Base-by-base conservation (phyloP, 1,140 invertebrate species). In the Yoshiicerus persimilis region DNA sequence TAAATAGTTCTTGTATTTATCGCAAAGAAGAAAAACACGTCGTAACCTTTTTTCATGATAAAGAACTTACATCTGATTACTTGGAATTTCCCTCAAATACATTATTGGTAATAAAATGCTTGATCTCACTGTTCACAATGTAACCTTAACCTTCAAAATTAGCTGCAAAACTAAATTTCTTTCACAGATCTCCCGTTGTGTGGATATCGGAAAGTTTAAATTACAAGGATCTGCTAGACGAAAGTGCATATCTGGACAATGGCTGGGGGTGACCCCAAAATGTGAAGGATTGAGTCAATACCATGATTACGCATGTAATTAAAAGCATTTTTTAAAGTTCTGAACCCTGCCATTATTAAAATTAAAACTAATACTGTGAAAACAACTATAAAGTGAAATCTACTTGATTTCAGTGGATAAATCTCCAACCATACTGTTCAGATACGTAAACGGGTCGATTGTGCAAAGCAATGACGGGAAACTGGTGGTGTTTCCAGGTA, bases 391-490 rank as follows among this genome's bases (percentile, higher is more conserved):
- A n/a, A 41, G 13, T 10, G 41, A 47, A 47, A 11, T 47, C 20
- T 10, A 11, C 9, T 47, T 47, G 11, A 16, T 10, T 47, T 13
- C 91, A 96, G 96, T 97, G 94, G 96, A 97, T 90, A 97, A 97
- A 92, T 95, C 96, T 0, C 96, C 96, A 0, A 97, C 96, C 4
- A 96, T 97, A 87, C 92, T 97, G 27, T 97, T 97, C 92, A 93
- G 96, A 1, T 95, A 97, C 92, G 94, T 96, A 70, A 92, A 95
- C 36, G 96, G 96, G 0, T 96, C 96, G 0, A 97, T 97, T 86
- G 96, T 96, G 4, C 96, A 97, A 92, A 97, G 95, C 86, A 97
- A 96, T 90, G 96, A 97, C 90, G 96, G 96, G 3, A 96, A 96
- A 88, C 92, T 97, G 23, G 95, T 97, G 62, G 96, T 97, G 0